A percentile compares a stretch with the other conserved stretches of the same genome.
Conservation (phyloP, 2,113 vertebrate genomes). For the Turdus rufiventris region DNA sequence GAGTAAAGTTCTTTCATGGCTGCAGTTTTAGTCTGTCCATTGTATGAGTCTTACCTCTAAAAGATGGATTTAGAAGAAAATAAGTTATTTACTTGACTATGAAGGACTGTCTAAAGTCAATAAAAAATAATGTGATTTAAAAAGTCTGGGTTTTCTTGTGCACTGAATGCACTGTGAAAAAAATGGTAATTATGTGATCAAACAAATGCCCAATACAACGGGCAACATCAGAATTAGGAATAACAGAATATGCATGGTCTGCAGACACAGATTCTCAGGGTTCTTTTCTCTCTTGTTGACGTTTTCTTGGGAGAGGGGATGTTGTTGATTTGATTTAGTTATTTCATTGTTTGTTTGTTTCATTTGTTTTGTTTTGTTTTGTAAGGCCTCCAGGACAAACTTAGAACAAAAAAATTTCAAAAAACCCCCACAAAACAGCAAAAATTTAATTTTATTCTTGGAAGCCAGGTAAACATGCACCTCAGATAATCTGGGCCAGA, state of each 20-base stretch:
- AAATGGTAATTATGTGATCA: not conserved
- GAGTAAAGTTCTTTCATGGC: not conserved
- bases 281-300: not conserved
- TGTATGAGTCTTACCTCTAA: not conserved
- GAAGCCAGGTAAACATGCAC: not conserved
- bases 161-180: not conserved
- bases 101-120: not conserved
- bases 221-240: not conserved
- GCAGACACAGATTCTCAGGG: not conserved
- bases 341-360: not conserved
- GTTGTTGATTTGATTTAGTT: not conserved
- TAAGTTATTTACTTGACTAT: not conserved
- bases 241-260: not conserved
- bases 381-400: not conserved
- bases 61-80: not conserved
- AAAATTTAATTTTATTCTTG: not conserved
- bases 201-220: not conserved
- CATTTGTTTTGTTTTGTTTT: not conserved
- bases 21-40: not conserved
- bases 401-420: not conserved
- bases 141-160: not conserved
- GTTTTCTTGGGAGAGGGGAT: rapidly evolving
- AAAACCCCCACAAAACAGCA: rapidly evolving
- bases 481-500: not conserved
- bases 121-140: not conserved